Evolutionary conservation across 2,113 vertebrate species (phyloP).

Genomic region (Oncorhynchus tshawytscha): DNA sequence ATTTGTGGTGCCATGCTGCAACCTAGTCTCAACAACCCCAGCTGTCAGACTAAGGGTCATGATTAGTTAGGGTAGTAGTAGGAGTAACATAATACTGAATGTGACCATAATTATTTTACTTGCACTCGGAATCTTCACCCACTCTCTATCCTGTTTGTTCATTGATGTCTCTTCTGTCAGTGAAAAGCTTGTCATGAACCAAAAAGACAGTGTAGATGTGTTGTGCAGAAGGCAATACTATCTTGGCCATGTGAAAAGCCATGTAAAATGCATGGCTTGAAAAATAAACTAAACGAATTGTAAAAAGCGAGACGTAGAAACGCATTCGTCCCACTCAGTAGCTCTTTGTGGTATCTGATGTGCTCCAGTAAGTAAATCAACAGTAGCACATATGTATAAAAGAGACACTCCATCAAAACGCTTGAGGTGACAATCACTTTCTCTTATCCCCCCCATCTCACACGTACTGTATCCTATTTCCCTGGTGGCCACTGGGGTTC

Average conservation of each 20-base stretch:
- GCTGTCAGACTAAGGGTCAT: not conserved
- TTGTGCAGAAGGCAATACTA: not conserved
- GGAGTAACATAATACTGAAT: not conserved
- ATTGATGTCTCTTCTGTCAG: not conserved
- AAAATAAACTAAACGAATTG: not conserved
- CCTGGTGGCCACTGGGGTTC: conserved; percentile 33
- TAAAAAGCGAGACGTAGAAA: not conserved
- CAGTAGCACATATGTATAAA: not conserved
- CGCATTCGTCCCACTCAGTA: not conserved
- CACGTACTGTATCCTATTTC: not conserved
- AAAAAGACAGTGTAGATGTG: not conserved
- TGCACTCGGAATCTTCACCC: not conserved
- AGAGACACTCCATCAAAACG: not conserved
- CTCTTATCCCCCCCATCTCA: not conserved
- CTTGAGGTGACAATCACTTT: not conserved
- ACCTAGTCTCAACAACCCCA: not conserved
- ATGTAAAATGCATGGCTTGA: too few relatives aligned
- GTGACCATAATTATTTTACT: not conserved
- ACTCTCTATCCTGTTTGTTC: not conserved
- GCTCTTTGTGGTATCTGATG: not conserved
- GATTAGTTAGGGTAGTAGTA: not conserved
- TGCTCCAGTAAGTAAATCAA: not conserved
- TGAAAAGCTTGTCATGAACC: not conserved
- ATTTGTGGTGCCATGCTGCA: conserved; percentile 8
- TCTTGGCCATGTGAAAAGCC: not conserved